Evolutionary conservation across 2,888 invertebrate genomes (phyloP), one percentile per base, ranked within the genome.

Genomic region (Drosophila nr. perissopoda): DNA sequence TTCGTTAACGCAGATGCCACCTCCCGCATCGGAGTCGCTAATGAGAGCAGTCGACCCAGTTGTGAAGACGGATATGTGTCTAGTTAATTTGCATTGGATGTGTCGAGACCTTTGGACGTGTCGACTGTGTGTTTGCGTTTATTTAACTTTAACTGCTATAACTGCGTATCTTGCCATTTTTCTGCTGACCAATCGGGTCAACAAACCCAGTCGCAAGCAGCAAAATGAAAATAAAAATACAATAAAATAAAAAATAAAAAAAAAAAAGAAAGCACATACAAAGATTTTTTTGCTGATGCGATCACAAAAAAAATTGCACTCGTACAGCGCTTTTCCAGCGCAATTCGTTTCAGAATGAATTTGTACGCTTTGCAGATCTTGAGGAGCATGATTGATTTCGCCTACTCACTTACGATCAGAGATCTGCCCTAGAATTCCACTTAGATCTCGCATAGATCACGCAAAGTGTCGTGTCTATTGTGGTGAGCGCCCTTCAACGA

Each of bases 81-180:
- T 89, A 85, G 89, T 82, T 89, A 85, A 89, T 85, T 86, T 89
- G 82, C 83, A 89, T 81, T 67, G 69, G 70, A 65, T 73, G 67
- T 59, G n/a, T 27, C 27, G 34, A 81, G 84, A 83, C 87, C 88
- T 87, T 83, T 83, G 87, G 69, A 85, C 87, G 76, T 78, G 60
- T 73, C 67, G 69, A 16, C 40, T 11, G n/a, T 60, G 36, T 73
- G 36, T 58, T 58, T 65, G 54, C 29, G 33, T 57, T 48, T 57
- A 18, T 69, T 66, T 65, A 70, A 60, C 66, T 74, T 64, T 65
- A 69, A 54, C 69, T 73, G 66, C 21, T 58, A 73, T 65, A 77
- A 77, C 73, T 82, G 81, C 82, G 81, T 74, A 72, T 76, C 71
- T 71, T 56, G 69, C 45, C 66, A 53, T 76, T 81, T 84, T 84